A percentile compares a stretch with the other conserved stretches of the same genome.
These are phyloP conservation scores for Laticauda colubrina DNA, from an alignment of 2,113 vertebrate genomes.

Conservation along the genomic window DNA sequence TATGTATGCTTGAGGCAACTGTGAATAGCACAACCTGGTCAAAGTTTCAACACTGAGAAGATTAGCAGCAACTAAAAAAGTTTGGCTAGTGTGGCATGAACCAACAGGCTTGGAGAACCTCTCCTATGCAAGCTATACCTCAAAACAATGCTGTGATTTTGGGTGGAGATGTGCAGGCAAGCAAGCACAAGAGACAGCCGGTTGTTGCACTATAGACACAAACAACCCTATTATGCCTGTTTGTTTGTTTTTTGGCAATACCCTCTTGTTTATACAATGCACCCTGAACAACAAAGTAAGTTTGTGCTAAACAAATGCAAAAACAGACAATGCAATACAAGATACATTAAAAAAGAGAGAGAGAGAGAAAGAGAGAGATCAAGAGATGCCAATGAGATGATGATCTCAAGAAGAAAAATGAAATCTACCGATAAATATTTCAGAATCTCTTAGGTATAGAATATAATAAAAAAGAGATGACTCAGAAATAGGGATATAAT, in stretches of 20 bases:
- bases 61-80: conserved; percentile 34
- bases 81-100: conserved; percentile 48
- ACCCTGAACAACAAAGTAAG: background rate
- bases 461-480: background rate
- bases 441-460: background rate
- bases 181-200: conserved; percentile 34
- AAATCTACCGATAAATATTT: background rate
- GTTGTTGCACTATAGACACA: conserved; percentile 5
- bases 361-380: background rate
- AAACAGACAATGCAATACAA: background rate
- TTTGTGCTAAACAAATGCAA: background rate
- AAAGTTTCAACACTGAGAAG: background rate
- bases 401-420: background rate
- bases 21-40: accelerated
- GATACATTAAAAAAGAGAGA: background rate
- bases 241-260: background rate
- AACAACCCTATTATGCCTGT: background rate
- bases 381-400: background rate
- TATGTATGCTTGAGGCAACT: background rate
- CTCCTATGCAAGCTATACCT: conserved; percentile 46
- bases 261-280: background rate
- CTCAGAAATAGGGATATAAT: background rate
- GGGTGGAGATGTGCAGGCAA: conserved; percentile 38
- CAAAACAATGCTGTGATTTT: conserved; percentile 63
- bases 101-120: conserved; percentile 54